phyloP scores from a whole-genome alignment of 2,888 invertebrate species.

The Corythucha ciliata region DNA sequence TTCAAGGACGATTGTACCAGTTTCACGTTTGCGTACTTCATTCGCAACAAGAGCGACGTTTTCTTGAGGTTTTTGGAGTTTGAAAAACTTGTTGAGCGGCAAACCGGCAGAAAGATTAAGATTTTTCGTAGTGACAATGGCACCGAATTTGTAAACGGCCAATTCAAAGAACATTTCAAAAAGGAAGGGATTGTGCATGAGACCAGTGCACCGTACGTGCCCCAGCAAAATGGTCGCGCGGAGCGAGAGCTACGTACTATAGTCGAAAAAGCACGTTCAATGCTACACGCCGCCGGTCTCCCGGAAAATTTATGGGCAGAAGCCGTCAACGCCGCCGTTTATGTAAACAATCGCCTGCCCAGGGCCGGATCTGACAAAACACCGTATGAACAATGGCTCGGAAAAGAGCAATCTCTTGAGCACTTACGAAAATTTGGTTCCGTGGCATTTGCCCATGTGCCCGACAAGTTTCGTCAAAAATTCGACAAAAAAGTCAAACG shows the following conservation, averaged over 20 bases:
- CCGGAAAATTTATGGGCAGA: conserved; percentile 31
- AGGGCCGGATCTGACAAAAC: neutral
- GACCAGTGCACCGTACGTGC: neutral
- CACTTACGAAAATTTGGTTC: conserved; percentile 26
- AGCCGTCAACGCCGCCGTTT: conserved; percentile 31
- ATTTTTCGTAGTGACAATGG: neutral
- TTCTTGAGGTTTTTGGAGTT: conserved; percentile 30
- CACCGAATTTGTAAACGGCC: conserved; percentile 2
- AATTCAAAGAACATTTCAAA: neutral
- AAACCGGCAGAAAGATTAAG: conserved; percentile 18
- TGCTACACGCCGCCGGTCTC: conserved; percentile 26
- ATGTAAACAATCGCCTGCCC: conserved; percentile 32
- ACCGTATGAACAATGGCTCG: conserved; percentile 18
- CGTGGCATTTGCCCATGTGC: conserved; percentile 18
- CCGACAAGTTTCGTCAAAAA: conserved; percentile 19
- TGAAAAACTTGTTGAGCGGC: conserved; percentile 26
- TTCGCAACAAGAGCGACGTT: conserved; percentile 35
- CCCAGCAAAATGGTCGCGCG: conserved; percentile 11
- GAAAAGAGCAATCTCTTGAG: conserved; percentile 13
- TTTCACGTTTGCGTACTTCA: conserved; percentile 30
- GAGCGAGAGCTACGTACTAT: conserved; percentile 13
- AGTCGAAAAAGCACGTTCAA: neutral
- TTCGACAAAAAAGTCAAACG: conserved; percentile 15
- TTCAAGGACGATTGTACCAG: conserved; percentile 37
- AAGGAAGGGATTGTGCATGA: neutral